Conservation (phyloP, 92 coral and sea anemone species). For the Palythoa grandiflora region DNA sequence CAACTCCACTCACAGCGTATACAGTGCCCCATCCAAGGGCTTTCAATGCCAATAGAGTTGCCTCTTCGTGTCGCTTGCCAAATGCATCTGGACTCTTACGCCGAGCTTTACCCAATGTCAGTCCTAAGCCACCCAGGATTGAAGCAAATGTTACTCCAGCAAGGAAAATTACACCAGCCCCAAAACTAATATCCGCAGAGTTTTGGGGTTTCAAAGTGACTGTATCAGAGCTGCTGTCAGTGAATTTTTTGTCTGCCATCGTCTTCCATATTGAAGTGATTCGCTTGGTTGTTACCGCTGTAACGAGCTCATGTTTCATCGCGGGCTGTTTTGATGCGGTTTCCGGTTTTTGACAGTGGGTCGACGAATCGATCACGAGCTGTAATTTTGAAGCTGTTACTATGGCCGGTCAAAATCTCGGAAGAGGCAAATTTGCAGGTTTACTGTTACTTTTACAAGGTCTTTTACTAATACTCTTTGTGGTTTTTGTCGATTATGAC, state of each 20-base stretch:
- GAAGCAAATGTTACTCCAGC: conserved; percentile 94
- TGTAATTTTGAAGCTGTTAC: not conserved
- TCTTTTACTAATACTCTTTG: conserved; percentile 85
- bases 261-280: conserved; percentile 22
- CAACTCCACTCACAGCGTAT: conserved; percentile 89
- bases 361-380: not conserved
- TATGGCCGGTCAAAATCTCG: conserved; percentile 72
- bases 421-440: conserved; percentile 91
- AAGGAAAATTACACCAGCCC: conserved; percentile 72
- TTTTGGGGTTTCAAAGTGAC: conserved; percentile 19
- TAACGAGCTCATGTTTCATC: not conserved
- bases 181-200: conserved; percentile 42
- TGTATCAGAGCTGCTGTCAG: not conserved
- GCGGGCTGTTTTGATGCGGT: conserved; percentile 24
- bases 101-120: conserved; percentile 84
- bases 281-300: conserved; percentile 1
- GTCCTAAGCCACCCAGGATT: conserved; percentile 90
- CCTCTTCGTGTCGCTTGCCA: conserved; percentile 78
- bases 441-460: conserved; percentile 84
- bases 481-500: conserved; percentile 92
- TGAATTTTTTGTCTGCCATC: too few species aligned
- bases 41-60: conserved; percentile 80
- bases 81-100: conserved; percentile 83
- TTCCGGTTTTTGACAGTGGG: not conserved
- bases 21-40: conserved; percentile 94